Evolutionary conservation across 1,140 invertebrate genomes (phyloP), one percentile per base, ranked within the genome.

Genomic region (Cotesia glomerata): DNA sequence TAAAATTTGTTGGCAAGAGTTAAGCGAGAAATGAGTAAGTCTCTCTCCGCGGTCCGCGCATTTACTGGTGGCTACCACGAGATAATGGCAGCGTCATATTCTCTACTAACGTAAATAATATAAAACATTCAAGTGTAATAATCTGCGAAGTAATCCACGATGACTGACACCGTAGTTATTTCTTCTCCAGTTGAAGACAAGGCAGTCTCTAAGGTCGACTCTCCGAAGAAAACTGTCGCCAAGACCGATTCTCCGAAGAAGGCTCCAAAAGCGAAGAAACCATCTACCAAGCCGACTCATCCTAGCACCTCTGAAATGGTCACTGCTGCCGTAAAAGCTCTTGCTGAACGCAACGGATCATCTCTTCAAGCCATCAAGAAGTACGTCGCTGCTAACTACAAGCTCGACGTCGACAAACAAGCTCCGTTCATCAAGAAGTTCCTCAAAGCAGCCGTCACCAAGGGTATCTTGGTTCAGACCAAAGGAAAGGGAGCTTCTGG

Each of bases 331-430:
- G 91, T 92, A 76, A 87, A 85, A 67, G 85, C 81, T 58, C 80
- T 92, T 71, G 91, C 91, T 75, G 90, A 91, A 74, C 85, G 89
- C 54, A 88, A 87, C 72, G 90, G 90, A 13, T 91, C 89, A 5
- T 91, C 90, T 1, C 82, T 90, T 36, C 86, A 89, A 75, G 90
- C 90, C 13, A 91, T 91, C 79, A 91, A 91, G 80, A 92, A 91
- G 77, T 91, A 91, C 81, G 89, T 91, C 62, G 78, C 85, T 45
- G 82, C 87, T 7, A 88, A 86, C 67, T 90, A 90, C 84, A 90
- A 89, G 66, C 82, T 90, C 32, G 90, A 90, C 81, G 84, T 87
- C 18, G 88, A 90, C 69, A 90, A 89, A 79, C 76, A 88, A 70
- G 86, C 89, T 3, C 88, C 88, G 13, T 91, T 90, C 84, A 91